phyloP scores from a whole-genome alignment of 2,113 vertebrate species.

The Grus americana region DNA sequence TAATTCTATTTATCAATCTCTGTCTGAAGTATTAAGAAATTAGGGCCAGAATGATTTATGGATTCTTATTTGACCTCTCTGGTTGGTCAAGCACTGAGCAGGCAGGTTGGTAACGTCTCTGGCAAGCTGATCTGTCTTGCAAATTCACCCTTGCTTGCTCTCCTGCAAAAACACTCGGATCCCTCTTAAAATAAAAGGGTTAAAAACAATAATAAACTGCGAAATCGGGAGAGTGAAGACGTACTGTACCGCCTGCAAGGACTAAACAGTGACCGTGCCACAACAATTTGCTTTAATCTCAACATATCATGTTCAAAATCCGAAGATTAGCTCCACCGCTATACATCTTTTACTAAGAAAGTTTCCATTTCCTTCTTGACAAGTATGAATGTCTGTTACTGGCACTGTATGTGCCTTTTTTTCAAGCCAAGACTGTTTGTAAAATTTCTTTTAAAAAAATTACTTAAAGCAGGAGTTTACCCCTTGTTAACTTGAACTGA shows the following conservation, averaged over 20 bases:
- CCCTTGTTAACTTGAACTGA: not conserved
- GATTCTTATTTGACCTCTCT: not conserved
- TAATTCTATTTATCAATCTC: not conserved
- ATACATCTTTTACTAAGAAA: not conserved
- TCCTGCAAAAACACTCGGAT: not conserved
- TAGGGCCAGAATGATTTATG: not conserved
- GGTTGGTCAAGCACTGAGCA: not conserved
- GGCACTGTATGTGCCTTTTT: not conserved
- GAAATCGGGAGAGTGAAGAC: not conserved
- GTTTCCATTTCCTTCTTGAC: constrained; percentile 21
- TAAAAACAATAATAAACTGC: not conserved
- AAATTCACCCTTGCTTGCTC: not conserved
- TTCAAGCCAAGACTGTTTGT: not conserved
- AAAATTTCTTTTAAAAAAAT: not conserved
- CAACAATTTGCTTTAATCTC: not conserved
- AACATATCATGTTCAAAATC: not conserved
- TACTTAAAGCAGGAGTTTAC: not conserved
- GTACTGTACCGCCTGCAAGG: not conserved
- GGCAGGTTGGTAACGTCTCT: not conserved
- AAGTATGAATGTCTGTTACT: not conserved
- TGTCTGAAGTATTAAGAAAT: not conserved
- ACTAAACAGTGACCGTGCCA: not conserved
- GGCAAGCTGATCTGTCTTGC: not conserved
- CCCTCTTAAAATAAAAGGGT: not conserved
- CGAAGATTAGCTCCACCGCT: not conserved